Base-by-base conservation (phyloP, 2,888 invertebrate genomes). In the Adelphocoris suturalis region DNA sequence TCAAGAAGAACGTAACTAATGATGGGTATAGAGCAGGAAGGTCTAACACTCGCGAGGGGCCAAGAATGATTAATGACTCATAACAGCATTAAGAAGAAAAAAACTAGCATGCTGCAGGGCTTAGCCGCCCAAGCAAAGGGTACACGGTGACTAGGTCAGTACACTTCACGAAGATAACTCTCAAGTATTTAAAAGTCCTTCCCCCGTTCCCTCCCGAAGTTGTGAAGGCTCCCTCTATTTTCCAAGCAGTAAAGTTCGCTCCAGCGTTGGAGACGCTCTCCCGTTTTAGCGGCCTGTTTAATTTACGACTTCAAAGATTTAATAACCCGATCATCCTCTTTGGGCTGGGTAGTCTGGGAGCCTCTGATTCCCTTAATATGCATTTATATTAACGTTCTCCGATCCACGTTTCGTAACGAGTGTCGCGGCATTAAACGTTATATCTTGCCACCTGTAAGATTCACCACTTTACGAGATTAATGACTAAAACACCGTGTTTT, bases 141-240 rank as follows among this genome's bases (percentile, higher is more conserved):
- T 68, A 23, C 68, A 23, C 68, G 23, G 68, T 68, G 68, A 68
- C 23, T 68, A 68, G 68, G 68, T 68, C 68, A 68, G 68, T 19
- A 68, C 68, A 23, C 68, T 68, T 68, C 68, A 68, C 68, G 19
- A 68, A 23, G 23, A 19, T 23, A 68, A 68, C 68, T 68, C 57
- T n/a, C 68, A 68, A 68, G 68, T 27, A 68, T 68, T 68, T 68
- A 23, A 68, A 68, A 68, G 68, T 68, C 23, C 68, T 68, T n/a
- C 68, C 23, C 68, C 27, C 19, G 12, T 23, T 23, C 9, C 19
- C 23, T 13, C 19, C 68, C 27, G 19, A 68, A 68, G 68, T 68
- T 68, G 23, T 68, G 68, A 68, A 68, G 23, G 68, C 68, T 19
- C 11, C 23, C 19, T 68, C 68, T 68, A 68, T 68, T 68, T 68